Evolutionary conservation across 2,888 invertebrate genomes (phyloP), one percentile per base, ranked within the genome.

Genomic region (Synergus gifuensis): DNA sequence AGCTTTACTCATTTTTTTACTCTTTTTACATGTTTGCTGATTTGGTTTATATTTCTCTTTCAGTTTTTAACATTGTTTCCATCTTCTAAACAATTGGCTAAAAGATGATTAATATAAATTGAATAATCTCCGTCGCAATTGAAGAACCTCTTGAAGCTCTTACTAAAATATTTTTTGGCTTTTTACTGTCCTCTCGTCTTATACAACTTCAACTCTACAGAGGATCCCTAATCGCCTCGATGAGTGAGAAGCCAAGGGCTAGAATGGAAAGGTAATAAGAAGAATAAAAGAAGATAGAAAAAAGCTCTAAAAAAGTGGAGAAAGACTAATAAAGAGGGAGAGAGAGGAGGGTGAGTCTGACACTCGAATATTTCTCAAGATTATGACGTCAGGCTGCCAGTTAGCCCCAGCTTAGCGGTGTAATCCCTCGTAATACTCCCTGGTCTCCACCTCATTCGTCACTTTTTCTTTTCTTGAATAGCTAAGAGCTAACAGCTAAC

Each of bases 331-430:
- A 81, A 63, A 58, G 49, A 79, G 76, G 77, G 76, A 76, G 77
- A 79, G 78, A 73, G 77, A 78, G 66, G 82, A 82, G 73, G 79
- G 84, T 83, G 84, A 82, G 81, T 79, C 82, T 80, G 85, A 84
- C 86, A 87, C 79, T 87, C 88, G 89, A 91, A 92, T 91, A 91
- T 90, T 91, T 92, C 89, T 87, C 82, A 84, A 91, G 91, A 91
- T 92, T 91, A 91, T 92, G 91, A 92, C 91, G 91, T 92, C 91
- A 91, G 89, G 86, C 86, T 88, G 90, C 89, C 91, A 91, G 90
- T 90, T 90, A 89, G 87, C 86, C 85, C 85, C 86, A 87, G 89
- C 91, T 92, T 92, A 92, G 88, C 86, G 89, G 89, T 92, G 92
- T 92, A 92, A 92, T 92, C 92, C 91, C 86, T 88, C 88, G 88